Evolutionary conservation across 2,113 vertebrate species (phyloP), one percentile per base, ranked within the genome.

Genomic region (Tichodroma muraria): DNA sequence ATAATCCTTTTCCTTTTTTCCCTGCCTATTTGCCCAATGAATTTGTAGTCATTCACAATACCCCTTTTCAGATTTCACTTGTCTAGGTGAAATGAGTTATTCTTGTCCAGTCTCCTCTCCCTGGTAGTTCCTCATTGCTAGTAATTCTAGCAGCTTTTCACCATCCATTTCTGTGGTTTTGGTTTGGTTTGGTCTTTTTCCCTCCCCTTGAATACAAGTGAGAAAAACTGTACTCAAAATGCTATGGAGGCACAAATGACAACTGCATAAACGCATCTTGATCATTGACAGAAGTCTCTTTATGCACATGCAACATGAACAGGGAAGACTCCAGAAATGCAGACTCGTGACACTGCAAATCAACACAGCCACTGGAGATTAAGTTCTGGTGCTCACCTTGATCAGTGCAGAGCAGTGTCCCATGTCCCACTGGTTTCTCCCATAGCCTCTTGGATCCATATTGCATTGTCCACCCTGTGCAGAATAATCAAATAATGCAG

Each of bases 351-450:
- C 37, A 72, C 13, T 50, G 42, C 52, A 72, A 70, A 64, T 57
- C 71, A 88, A 56, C 25, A 79, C 13, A 80, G 44, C 56, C 20
- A 20, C 53, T 65, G 54, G 37, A 91, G 14, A 75, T 50, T 0
- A 89, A 63, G 35, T 60, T 88, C n/a, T 61, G 35, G 47, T 33
- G 59, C 96, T 97, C 65, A 99, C 99, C 99, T 99, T 99, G 78
- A 99, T 99, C 45, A 99, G 98, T 9, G 99, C 99, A 49, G 99
- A 99, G 94, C 99, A 99, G 95, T 99, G 99, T 10, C 98, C 99
- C 98, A 99, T 99, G 56, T 98, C 98, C 81, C 98, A 97, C 68
- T 95, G 94, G 16, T 97, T 95, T 22, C 97, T 93, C 59, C 95
- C 95, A 94, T 95, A 89, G 82, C 82, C 6, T 69, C 94, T 92